Conservation (phyloP, 92 coral and sea anemone genomes). For the Parazoanthus swiftii region DNA sequence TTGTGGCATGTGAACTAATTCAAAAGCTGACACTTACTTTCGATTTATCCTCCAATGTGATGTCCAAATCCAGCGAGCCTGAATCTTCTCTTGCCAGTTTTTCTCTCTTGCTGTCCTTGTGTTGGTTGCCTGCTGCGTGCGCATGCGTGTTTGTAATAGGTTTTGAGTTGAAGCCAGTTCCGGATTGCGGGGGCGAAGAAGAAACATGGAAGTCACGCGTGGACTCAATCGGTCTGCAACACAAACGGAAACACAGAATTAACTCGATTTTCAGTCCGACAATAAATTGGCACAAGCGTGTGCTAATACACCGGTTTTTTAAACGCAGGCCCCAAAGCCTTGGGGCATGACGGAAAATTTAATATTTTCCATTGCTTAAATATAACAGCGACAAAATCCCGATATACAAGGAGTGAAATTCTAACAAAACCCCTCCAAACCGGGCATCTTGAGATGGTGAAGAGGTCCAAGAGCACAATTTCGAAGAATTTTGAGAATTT, state of each 20-base stretch:
- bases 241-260: not conserved
- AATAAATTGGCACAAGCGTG: too few relatives aligned
- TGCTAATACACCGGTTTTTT: too few relatives aligned
- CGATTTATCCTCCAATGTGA: constrained; percentile 80
- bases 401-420: too few relatives aligned
- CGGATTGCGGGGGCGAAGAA: constrained; percentile 15
- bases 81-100: constrained; percentile 38
- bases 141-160: not conserved
- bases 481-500: too few relatives aligned
- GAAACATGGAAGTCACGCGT: not conserved
- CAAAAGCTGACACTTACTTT: constrained; percentile 44
- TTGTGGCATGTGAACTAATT: not conserved
- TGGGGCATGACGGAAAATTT: too few relatives aligned
- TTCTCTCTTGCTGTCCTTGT: not conserved
- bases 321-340: too few relatives aligned
- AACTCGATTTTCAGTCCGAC: not conserved
- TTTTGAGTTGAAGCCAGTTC: constrained; percentile 20
- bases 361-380: too few relatives aligned
- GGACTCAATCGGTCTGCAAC: constrained; percentile 15
- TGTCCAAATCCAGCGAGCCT: constrained; percentile 74
- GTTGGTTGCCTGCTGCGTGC: not conserved
- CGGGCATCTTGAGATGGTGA: too few relatives aligned
- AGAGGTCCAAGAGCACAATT: too few relatives aligned
- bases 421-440: too few relatives aligned
- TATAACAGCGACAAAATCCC: too few relatives aligned